Evolutionary conservation across 2,113 vertebrate genomes (phyloP).

Genomic region (Corydoras sp.): DNA sequence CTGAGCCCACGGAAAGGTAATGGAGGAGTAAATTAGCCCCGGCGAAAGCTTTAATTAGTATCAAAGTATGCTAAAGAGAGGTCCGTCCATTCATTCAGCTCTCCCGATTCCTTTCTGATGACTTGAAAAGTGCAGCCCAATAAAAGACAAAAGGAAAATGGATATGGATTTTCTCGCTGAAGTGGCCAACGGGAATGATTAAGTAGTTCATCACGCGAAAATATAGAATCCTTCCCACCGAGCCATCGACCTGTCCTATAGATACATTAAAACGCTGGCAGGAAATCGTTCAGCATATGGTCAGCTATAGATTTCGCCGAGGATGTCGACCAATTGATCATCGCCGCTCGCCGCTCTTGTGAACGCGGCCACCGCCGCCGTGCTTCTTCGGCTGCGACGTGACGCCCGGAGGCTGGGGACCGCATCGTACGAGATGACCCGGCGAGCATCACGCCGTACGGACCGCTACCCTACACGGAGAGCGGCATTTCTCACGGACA

Average conservation of each 20-base stretch:
- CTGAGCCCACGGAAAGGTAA: conserved; percentile 43
- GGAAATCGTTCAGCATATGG: conserved; percentile 68
- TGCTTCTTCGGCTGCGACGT: not conserved
- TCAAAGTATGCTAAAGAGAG: conserved; percentile 52
- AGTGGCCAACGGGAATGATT: conserved; percentile 65
- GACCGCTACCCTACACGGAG: conserved; percentile 12
- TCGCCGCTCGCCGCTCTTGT: conserved; percentile 34
- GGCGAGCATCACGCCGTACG: not conserved
- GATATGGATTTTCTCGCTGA: conserved; percentile 66
- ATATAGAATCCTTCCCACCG: conserved; percentile 65
- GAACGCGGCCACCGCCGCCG: conserved; percentile 3
- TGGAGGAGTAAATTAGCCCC: conserved; percentile 55
- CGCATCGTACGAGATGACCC: conserved; percentile 1
- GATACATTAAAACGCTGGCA: conserved; percentile 68
- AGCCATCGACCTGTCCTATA: conserved; percentile 61
- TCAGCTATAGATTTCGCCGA: conserved; percentile 56
- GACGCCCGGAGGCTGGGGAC: conserved; percentile 12
- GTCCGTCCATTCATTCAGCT: conserved; percentile 51
- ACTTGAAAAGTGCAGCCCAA: conserved; percentile 56
- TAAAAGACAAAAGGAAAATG: conserved; percentile 74
- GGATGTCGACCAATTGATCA: conserved; percentile 57
- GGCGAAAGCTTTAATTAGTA: conserved; percentile 61
- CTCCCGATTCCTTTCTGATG: conserved; percentile 52
- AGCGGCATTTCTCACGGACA: no score
- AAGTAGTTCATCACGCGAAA: conserved; percentile 69